Base-by-base conservation (phyloP, 1,140 invertebrate species). In the Scaptomyza hsui region DNA sequence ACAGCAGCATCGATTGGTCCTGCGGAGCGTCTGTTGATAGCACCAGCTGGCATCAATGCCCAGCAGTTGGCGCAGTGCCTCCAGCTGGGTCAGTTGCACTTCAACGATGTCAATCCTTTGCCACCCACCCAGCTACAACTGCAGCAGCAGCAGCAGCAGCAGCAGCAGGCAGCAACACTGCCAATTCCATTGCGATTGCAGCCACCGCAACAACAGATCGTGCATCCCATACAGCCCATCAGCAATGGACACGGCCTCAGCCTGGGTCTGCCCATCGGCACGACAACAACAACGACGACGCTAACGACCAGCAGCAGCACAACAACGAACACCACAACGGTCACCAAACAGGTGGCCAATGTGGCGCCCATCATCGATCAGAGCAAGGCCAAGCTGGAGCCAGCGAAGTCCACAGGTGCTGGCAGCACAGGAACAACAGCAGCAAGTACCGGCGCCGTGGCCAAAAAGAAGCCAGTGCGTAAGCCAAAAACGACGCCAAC, bases 51-150 rank as follows among this genome's bases (percentile, higher is more conserved):
- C 12, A 91, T 91, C 4, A 91, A 91, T 76, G 90, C 90, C 0
- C 91, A 91, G 32, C 91, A 91, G 60, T 39, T 91, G 70, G 89
- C 90, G 2, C 89, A 91, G 53, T 91, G 91, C 47, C 52, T 91
- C 37, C 85, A 89, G 39, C 65, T 90, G 57, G 91, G 91, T 3
- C 91, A 91, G 55, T 78, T 91, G 9, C 91, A 91, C 37, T 91
- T 91, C 4, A 90, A 91, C 26, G 91, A 91, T 60, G 89, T 91
- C 3, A 91, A 91, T 68, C 89, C 86, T 35, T 78, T 52, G 73
- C 79, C 7, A 10, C 71, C 12, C 48, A 62, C 55, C 9, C 78
- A 60, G 15, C 64, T 26, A 26, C 64, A 49, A 24, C 72, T 49
- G 15, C 68, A 83, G 18, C 60, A 59, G 19, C 71, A 60, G n/a